Evolutionary conservation across 2,888 invertebrate species (phyloP), one percentile per base, ranked within the genome.

Genomic region (Apotomis capreana): DNA sequence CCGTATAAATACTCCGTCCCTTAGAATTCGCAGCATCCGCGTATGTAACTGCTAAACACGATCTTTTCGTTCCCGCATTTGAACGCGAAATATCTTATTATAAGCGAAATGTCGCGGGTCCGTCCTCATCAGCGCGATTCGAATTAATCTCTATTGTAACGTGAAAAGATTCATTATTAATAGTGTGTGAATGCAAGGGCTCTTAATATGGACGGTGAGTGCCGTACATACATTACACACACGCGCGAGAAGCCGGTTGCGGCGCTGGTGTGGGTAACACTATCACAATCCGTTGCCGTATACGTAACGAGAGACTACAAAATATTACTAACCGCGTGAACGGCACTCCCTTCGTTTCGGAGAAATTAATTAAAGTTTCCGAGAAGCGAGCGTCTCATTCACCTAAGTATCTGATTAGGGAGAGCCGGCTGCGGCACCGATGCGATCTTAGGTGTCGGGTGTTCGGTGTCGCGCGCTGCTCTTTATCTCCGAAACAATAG

Each of bases 321-420:
- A 85, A 86, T 84, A 78, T 76, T 81, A 85, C 82, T 85, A 84
- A 87, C 84, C 81, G 79, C 82, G 83, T 82, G 82, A 83, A 83
- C 80, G 81, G 76, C 78, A 81, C 81, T 80, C 80, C 81, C 83
- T 82, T 80, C 77, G 80, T 84, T 91, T 90, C 89, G 85, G 83
- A 85, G 91, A 91, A 91, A 88, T 87, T 88, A 88, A 89, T 87
- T 87, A 85, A 85, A 84, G 78, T 87, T 91, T 89, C 89, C 78
- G 77, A 87, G 90, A 91, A 91, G 78, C 74, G 80, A 80, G 80
- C 80, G 84, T 81, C 83, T 85, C 84, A 85, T 86, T 86, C 84
- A 85, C 81, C 87, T 87, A 72, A 61, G 68, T 75, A 88, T 89
- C 86, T 84, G 84, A 86, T 87, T 80, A 83, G 83, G 80, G 81